phyloP scores from a whole-genome alignment of 2,888 invertebrate genomes.

The Drosophila tripunctata region DNA sequence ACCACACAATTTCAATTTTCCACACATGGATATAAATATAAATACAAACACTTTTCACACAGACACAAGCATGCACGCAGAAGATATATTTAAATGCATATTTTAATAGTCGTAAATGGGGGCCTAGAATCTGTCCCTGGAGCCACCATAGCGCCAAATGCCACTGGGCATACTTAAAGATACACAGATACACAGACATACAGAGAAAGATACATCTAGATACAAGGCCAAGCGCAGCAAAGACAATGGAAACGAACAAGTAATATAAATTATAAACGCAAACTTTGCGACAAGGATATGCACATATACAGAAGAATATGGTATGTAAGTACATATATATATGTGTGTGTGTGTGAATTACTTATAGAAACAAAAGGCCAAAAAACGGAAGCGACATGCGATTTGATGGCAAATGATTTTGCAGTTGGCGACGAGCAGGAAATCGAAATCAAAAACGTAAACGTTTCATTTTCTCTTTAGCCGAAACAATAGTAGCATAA shows the following conservation, averaged over 20 bases:
- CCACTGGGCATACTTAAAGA: constrained; percentile 72
- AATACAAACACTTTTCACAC: constrained; percentile 18
- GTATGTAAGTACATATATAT: neutral
- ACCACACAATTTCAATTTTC: constrained; percentile 76
- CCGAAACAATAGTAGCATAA: constrained; percentile 29
- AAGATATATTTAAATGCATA: constrained; percentile 73
- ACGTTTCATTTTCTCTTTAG: neutral
- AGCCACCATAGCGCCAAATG: constrained; percentile 57
- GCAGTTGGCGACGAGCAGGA: constrained; percentile 41
- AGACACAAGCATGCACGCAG: constrained; percentile 17
- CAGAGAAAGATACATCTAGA: constrained; percentile 20
- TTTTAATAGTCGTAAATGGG: constrained; percentile 76
- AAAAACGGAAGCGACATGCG: constrained; percentile 55
- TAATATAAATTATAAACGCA: constrained; percentile 78
- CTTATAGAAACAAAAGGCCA: constrained; percentile 27
- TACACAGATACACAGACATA: constrained; percentile 17
- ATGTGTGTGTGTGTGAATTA: too few relatives aligned
- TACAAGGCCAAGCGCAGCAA: constrained; percentile 67
- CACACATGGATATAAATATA: constrained; percentile 40
- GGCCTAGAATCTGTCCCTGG: constrained; percentile 52
- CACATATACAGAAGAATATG: neutral
- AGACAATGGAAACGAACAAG: constrained; percentile 61
- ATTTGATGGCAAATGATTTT: constrained; percentile 75
- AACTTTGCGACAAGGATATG: constrained; percentile 75
- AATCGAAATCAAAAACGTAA: constrained; percentile 45